These are phyloP conservation scores for Macquaria ambigua DNA, from an alignment of 2,113 vertebrate genomes.

Conservation along the genomic window DNA sequence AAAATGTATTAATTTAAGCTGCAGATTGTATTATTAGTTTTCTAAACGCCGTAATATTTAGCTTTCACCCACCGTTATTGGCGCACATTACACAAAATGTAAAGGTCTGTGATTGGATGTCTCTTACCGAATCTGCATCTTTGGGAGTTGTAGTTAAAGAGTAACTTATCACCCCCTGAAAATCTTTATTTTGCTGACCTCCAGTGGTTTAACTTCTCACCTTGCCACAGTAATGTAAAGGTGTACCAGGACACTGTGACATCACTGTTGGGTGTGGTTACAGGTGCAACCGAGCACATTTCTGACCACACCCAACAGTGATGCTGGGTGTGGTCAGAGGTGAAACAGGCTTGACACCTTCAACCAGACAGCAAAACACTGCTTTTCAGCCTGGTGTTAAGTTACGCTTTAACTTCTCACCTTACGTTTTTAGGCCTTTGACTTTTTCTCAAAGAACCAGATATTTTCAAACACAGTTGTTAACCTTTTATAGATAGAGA, in stretches of 20 bases:
- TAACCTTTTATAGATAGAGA: background rate
- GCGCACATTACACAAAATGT: background rate
- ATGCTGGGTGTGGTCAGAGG: too few relatives aligned
- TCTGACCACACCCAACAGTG: too few relatives aligned
- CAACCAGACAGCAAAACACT: background rate
- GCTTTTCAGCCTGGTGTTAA: background rate
- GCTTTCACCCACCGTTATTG: background rate
- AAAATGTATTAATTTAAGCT: background rate
- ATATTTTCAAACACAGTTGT: background rate
- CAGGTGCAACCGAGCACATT: background rate
- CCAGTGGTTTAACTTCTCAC: background rate
- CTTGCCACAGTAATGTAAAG: background rate
- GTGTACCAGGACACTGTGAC: background rate
- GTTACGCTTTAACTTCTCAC: background rate
- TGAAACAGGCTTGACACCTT: background rate
- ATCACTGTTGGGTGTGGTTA: background rate
- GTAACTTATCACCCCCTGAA: background rate
- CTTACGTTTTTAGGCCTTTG: background rate
- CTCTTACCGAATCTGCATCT: background rate
- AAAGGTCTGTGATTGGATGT: background rate
- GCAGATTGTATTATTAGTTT: background rate
- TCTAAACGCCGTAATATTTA: background rate
- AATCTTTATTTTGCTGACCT: background rate
- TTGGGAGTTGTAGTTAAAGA: conserved; percentile 4
- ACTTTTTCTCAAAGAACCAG: background rate